Evolutionary conservation across 2,113 vertebrate species (phyloP), one percentile per base, ranked within the genome.

Genomic region (Edolisoma coerulescens): DNA sequence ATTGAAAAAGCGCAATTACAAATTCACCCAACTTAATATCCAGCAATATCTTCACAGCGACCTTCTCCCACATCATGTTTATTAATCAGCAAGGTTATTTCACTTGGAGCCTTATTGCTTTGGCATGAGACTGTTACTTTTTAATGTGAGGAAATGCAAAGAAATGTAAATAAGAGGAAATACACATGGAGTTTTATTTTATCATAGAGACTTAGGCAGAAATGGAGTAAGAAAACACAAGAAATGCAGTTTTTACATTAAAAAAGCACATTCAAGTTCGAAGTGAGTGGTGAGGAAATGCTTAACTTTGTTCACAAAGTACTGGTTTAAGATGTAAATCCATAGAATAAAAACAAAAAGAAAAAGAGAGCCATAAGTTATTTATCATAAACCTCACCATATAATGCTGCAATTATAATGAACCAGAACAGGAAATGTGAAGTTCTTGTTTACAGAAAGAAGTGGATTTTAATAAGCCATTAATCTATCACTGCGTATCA

Each of bases 381-480:
- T 44, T 75, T 56, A 39, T 61, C 39, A 76, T 42, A 73, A 89
- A 82, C 20, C 13, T 91, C 45, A 30, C 42, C 37, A 41, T 7
- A 42, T n/a, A 69, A 79, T 35, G 11, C 77, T 39, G 54, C 39
- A 75, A 73, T 74, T 6, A 65, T 26, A 71, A 89, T 11, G 5
- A 95, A 89, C 9, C 50, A 85, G 50, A 76, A 35, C 4, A 74
- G 59, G 50, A 91, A 71, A 90, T 6, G 9, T 21, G 24, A 64
- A 68, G 76, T 80, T 70, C 63, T 83, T 93, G 61, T 96, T 94
- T 95, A 95, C 70, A 54, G 69, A 52, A 90, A 74, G 87, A 74
- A 89, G 54, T 39, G 44, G 61, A 71, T 96, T 95, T 95, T 91
- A 92, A 89, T 70, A 94, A 95, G 83, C 60, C 49, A 39, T 94